Evolutionary conservation across 2,888 invertebrate genomes (phyloP), one percentile per base, ranked within the genome.

Genomic region (Lapara coniferarum): DNA sequence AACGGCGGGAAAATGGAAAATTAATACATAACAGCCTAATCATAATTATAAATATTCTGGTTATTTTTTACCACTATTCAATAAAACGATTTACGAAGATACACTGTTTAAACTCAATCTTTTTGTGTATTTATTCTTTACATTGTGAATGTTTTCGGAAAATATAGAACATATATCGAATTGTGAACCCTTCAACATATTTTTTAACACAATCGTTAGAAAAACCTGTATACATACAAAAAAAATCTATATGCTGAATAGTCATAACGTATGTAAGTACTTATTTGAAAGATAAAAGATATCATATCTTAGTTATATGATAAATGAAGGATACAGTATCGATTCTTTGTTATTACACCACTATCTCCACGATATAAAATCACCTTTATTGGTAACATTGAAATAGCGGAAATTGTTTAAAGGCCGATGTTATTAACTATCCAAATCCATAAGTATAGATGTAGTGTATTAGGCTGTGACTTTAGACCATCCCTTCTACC

Each of bases 281-380:
- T 19, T 67, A 58, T 25, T 67, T 69, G 66, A 69, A 37, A 79
- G 77, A 80, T 79, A 78, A 69, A 74, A 70, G 79, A 81, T 80
- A 81, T 68, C 70, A 63, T 81, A 80, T 80, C 81, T 67, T 71
- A 57, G 37, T 51, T 37, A 53, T 30, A 51, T 44, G 68, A 69
- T 69, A 69, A 69, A 63, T 37, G 8, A 37, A 44, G 44, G 55
- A 70, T 70, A 69, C 14, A 66, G 63, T 37, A 49, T 69, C 72
- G 71, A 49, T 46, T 63, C 71, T 69, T 71, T 71, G 52, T 66
- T 66, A 71, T 56, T 52, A 52, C 37, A 25, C 66, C 58, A 63
- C 58, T 44, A 56, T 67, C 66, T 51, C 52, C 49, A 56, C 44
- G 37, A 53, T 16, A 44, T 25, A 67, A 55, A 19, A 19, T 19